A percentile compares a stretch with the other conserved stretches of the same genome.
Conservation (phyloP, 2,113 vertebrate genomes). For the Benitochromis conjunctus region DNA sequence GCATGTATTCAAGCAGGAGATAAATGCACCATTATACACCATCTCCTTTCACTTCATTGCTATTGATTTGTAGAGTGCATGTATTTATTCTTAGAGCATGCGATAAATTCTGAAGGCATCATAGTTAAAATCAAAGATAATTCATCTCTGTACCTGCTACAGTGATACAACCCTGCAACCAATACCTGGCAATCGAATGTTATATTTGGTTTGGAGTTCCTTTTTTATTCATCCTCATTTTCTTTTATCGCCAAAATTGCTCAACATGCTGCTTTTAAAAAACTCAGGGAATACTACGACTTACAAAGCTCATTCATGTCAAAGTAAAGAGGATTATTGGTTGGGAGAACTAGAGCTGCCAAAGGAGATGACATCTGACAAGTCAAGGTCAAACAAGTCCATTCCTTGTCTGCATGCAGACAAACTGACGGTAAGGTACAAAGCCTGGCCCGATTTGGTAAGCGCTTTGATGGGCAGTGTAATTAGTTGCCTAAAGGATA, state of each 20-base stretch:
- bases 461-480: conserved; percentile 46
- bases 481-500: conserved; percentile 60
- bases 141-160: neutral
- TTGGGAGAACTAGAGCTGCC: conserved; percentile 8
- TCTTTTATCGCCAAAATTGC: neutral
- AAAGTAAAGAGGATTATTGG: conserved; percentile 27
- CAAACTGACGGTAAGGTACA: conserved; percentile 20
- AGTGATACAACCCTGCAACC: neutral
- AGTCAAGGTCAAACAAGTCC: conserved; percentile 42
- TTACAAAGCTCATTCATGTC: neutral
- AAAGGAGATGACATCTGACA: conserved; percentile 29
- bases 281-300: neutral
- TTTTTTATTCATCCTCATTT: neutral
- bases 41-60: conserved; percentile 46
- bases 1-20: conserved; percentile 37
- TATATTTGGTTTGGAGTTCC: neutral
- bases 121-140: neutral
- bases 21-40: conserved; percentile 48
- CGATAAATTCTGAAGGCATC: conserved; percentile 16
- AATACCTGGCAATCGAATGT: neutral
- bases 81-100: conserved; percentile 38
- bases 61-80: conserved; percentile 58
- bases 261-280: neutral
- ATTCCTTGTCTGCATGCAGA: conserved; percentile 12
- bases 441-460: conserved; percentile 17